Evolutionary conservation across 1,140 invertebrate genomes (phyloP), one percentile per base, ranked within the genome.

Genomic region (Drosophila baimaii): DNA sequence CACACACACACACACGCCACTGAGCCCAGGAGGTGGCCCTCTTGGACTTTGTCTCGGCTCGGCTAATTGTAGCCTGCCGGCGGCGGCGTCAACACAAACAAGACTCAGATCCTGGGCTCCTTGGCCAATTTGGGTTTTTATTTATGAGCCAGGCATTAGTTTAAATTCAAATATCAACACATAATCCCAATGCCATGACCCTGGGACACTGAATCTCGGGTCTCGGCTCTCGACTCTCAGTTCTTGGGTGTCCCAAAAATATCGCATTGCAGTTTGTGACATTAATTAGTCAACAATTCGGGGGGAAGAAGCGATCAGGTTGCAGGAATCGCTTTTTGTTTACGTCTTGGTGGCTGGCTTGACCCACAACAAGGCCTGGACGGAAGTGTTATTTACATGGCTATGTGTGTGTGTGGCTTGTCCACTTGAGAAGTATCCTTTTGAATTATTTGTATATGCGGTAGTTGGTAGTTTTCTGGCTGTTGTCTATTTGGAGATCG

Each of bases 121-220:
- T n/a, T 15, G 49, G 44, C 61, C 64, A 66, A 79, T 81, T 79
- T 68, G 49, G 46, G 66, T 54, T 58, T 35, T 89, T 88, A 88
- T 88, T 88, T 88, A 88, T 88, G 83, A 65, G 66, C 35, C 41
- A 29, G 51, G 44, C 77, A 73, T 77, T 86, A 75, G 74, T 86
- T 81, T 89, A 88, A 89, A 88, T 89, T 80, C 84, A 83, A 88
- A 88, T 80, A 88, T 88, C 80, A 86, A 86, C 83, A 88, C 79
- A 88, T 83, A 70, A 79, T 79, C 56, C 58, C 56, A 46, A 49
- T 49, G 33, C 9, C 61, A 41, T 31, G 25, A 61, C 25, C 35
- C 61, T n/a, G 51, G 19, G 3, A 15, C 5, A 9, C 51, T 10
- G 51, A 62, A 35, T 47, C 27, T 19, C 6, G 25, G 43, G 31